Conservation (phyloP, 2,113 vertebrate genomes). For the Ia io region DNA sequence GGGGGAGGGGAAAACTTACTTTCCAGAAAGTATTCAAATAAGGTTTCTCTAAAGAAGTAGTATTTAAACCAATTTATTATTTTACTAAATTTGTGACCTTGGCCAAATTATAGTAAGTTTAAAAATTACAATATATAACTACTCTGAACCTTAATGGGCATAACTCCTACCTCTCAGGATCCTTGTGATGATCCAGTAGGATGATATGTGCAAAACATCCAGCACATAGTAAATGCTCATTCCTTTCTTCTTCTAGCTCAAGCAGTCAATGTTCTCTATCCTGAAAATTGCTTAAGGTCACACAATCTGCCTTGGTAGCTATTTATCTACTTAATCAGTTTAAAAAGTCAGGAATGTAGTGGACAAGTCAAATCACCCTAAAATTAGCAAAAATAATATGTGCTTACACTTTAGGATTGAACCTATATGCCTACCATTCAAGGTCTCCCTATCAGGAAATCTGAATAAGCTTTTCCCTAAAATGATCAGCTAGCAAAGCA, state of each 20-base stretch:
- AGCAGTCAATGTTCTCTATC: neutral
- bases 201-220: neutral
- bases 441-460: neutral
- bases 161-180: neutral
- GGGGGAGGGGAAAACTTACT: neutral
- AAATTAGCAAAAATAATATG: slow-evolving; percentile 36
- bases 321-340: slow-evolving; percentile 7
- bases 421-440: neutral
- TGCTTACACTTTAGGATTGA: neutral
- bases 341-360: slow-evolving; percentile 22
- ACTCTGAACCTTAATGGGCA: neutral
- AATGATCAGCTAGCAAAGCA: slow-evolving; percentile 1
- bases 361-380: neutral
- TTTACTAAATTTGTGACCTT: slow-evolving; percentile 33
- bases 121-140: neutral
- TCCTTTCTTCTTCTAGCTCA: neutral
- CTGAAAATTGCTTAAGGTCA: neutral
- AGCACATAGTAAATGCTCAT: neutral
- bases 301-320: neutral
- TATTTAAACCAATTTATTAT: neutral
- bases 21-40: neutral
- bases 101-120: neutral
- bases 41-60: slow-evolving; percentile 14
- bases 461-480: neutral
- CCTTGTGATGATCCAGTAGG: neutral